Evolutionary conservation across 2,797 vertebrate species (phyloP).

Genomic region (Perodicticus potto): DNA sequence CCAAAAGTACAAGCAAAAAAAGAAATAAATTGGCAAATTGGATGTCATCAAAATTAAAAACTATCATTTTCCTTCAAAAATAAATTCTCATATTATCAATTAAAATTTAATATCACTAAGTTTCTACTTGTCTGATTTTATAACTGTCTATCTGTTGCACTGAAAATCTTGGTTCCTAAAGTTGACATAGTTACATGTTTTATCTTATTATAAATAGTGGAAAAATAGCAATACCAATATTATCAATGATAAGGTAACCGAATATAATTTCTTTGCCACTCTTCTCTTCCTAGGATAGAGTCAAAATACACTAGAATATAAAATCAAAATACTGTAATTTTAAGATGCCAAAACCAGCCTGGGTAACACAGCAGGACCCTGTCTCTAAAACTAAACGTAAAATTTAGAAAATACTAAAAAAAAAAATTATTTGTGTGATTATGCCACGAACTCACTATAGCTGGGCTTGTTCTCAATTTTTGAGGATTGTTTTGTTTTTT

Average conservation of each 20-base stretch:
- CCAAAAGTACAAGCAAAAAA: conserved; percentile 16
- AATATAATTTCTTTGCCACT: conserved; percentile 5
- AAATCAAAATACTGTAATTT: neutral
- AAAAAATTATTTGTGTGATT: neutral
- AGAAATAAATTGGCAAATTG: neutral
- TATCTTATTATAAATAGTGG: conserved; percentile 24
- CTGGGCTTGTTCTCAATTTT: conserved; percentile 32
- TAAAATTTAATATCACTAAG: conserved; percentile 19
- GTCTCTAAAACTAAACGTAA: neutral
- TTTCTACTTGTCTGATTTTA: conserved; percentile 23
- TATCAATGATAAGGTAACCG: neutral
- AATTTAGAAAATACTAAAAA: neutral
- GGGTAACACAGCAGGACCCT: neutral
- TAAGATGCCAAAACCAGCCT: conserved; percentile 6
- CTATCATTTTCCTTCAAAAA: conserved; percentile 32
- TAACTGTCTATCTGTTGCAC: neutral
- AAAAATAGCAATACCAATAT: conserved; percentile 7
- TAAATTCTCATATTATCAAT: conserved; percentile 22
- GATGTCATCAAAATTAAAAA: conserved; percentile 24
- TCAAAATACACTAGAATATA: neutral
- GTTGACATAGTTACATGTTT: neutral
- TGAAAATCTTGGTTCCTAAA: neutral
- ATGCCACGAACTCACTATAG: neutral
- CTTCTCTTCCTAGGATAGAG: neutral
- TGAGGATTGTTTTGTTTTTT: neutral